phyloP scores from a whole-genome alignment of 2,888 invertebrate species.

The Galeopsomyia nigrocyanea region DNA sequence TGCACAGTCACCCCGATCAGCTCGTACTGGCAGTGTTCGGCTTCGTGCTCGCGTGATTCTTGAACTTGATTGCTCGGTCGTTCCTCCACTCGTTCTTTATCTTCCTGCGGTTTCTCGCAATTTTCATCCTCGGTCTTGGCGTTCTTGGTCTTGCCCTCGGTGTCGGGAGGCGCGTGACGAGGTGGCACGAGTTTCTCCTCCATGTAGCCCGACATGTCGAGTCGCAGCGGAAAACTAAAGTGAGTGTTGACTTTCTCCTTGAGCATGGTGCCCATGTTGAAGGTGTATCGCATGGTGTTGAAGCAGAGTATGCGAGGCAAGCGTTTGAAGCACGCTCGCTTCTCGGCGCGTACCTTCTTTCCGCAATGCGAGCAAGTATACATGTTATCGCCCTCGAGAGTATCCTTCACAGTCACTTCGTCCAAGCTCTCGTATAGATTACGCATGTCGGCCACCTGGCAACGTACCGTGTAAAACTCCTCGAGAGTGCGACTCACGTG shows the following conservation, averaged over 20 bases:
- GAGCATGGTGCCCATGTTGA: slow-evolving; percentile 97
- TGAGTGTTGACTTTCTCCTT: slow-evolving; percentile 98
- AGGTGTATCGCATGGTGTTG: slow-evolving; percentile 97
- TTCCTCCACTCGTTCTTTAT: slow-evolving; percentile 67
- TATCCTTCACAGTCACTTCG: slow-evolving; percentile 97
- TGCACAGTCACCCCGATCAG: slow-evolving; percentile 96
- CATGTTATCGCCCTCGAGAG: slow-evolving; percentile 97
- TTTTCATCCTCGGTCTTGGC: slow-evolving; percentile 42
- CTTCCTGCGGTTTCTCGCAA: slow-evolving; percentile 47
- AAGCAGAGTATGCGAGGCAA: slow-evolving; percentile 94
- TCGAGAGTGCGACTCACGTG: slow-evolving; percentile 95
- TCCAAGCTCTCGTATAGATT: slow-evolving; percentile 94
- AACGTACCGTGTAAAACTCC: slow-evolving; percentile 96
- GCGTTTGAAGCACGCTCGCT: slow-evolving; percentile 94
- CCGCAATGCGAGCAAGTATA: slow-evolving; percentile 97
- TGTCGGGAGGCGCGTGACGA: slow-evolving; percentile 73
- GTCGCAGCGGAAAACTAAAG: slow-evolving; percentile 92
- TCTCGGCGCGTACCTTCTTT: slow-evolving; percentile 95
- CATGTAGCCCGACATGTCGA: slow-evolving; percentile 96
- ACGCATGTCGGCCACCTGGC: slow-evolving; percentile 97
- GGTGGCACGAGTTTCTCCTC: slow-evolving; percentile 94
- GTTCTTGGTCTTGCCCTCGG: slow-evolving; percentile 22
- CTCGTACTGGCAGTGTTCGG: slow-evolving; percentile 84
- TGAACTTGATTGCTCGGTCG: not conserved
- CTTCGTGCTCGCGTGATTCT: slow-evolving; percentile 37